These are phyloP conservation scores for Leucophenga maculata DNA, from an alignment of 2,888 invertebrate species.

Conservation along the genomic window DNA sequence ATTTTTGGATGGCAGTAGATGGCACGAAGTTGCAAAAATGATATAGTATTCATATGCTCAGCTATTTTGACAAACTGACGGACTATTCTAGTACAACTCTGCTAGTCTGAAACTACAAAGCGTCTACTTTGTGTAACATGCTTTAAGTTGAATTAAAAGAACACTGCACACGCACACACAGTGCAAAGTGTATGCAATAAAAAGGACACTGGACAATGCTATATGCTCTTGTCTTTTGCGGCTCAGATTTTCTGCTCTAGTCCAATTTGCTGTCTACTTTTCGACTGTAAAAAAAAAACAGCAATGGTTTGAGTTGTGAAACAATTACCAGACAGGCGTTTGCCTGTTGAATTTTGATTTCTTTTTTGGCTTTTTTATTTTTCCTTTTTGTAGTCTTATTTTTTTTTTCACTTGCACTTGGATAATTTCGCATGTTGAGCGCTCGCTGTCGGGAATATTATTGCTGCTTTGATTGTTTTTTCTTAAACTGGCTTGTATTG, in stretches of 20 bases:
- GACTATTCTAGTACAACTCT: not conserved
- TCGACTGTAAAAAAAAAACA: not conserved
- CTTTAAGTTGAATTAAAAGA: not conserved
- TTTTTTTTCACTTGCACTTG: not conserved
- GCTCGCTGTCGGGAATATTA: not conserved
- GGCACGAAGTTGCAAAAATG: too few species aligned
- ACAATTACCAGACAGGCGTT: not conserved
- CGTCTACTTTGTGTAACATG: not conserved
- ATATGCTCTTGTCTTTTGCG: too few species aligned
- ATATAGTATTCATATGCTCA: too few species aligned
- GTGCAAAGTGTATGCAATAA: too few species aligned
- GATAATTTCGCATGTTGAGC: too few species aligned
- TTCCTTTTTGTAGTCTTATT: not conserved
- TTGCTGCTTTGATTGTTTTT: constrained; percentile 4
- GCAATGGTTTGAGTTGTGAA: too few species aligned
- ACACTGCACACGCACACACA: too few species aligned
- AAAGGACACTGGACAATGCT: too few species aligned
- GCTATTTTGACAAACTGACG: not conserved
- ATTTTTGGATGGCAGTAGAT: too few species aligned
- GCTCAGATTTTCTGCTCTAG: too few species aligned
- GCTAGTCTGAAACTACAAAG: too few species aligned
- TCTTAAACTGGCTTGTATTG: not conserved
- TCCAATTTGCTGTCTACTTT: not conserved
- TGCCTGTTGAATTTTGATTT: constrained; percentile 11
- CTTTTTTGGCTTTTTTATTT: not conserved